Conservation (phyloP, 2,797 vertebrate genomes). For the Mormyrus proboscirostris region DNA sequence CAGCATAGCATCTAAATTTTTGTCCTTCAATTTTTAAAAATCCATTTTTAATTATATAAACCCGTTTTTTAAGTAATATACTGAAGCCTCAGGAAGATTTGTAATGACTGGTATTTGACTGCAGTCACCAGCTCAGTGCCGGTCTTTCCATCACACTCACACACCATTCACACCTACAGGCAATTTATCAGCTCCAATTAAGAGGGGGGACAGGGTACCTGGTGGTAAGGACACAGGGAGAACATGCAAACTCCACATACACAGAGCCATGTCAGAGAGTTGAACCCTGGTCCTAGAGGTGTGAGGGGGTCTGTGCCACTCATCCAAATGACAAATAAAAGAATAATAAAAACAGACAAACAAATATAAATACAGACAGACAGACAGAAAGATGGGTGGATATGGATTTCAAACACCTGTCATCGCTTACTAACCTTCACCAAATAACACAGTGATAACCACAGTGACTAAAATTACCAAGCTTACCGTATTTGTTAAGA, state of each 20-base stretch:
- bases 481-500: neutral
- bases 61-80: neutral
- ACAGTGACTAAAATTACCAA: neutral
- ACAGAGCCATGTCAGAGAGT: no score
- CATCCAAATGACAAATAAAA: neutral
- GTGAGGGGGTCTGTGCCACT: no score
- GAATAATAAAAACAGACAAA: neutral
- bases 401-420: neutral
- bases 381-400: neutral
- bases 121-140: neutral
- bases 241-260: no score
- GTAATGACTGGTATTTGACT: neutral
- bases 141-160: neutral
- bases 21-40: neutral
- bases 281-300: no score
- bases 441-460: neutral
- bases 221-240: no score
- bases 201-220: no score
- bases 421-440: neutral
- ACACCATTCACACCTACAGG: neutral
- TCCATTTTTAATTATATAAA: neutral
- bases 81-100: neutral
- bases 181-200: neutral
- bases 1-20: neutral
- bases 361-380: neutral